A percentile compares a stretch with the other conserved stretches of the same genome.
Conservation (phyloP, 2,888 invertebrate genomes). For the Agrochola macilenta region DNA sequence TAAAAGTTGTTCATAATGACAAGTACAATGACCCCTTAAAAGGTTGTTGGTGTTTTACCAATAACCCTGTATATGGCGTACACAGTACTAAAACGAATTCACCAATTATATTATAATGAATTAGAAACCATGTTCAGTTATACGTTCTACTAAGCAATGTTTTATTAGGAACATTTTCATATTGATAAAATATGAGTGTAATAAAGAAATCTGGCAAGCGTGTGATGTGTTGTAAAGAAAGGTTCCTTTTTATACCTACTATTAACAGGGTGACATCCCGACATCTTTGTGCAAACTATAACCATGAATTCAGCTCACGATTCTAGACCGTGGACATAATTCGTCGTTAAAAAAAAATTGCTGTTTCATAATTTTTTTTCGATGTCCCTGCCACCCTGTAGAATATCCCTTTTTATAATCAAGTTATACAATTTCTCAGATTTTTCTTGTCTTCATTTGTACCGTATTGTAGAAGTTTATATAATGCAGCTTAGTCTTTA, state of each 20-base stretch:
- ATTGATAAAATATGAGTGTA: slow-evolving; percentile 9
- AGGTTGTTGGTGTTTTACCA: no score
- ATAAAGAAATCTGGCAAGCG: slow-evolving; percentile 18
- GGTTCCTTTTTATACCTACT: slow-evolving; percentile 2
- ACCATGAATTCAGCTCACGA: no score
- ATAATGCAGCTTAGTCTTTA: background rate
- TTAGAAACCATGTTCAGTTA: slow-evolving; percentile 15
- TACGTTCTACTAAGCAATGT: slow-evolving; percentile 20
- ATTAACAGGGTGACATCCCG: no score
- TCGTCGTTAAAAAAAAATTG: no score
- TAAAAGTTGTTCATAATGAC: no score
- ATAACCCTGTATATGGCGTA: no score
- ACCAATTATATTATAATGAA: slow-evolving; percentile 34
- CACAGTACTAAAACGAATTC: slow-evolving; percentile 19
- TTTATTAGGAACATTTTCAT: slow-evolving; percentile 9
- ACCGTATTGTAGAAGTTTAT: background rate
- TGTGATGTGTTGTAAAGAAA: background rate
- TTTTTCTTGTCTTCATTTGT: background rate
- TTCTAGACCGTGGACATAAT: no score
- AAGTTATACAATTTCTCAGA: background rate
- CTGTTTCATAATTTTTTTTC: no score
- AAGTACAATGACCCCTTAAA: no score
- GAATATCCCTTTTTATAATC: background rate
- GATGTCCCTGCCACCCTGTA: no score
- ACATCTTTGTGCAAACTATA: no score